Evolutionary conservation across 2,888 invertebrate species (phyloP).

Genomic region (Agonopterix heracliana): DNA sequence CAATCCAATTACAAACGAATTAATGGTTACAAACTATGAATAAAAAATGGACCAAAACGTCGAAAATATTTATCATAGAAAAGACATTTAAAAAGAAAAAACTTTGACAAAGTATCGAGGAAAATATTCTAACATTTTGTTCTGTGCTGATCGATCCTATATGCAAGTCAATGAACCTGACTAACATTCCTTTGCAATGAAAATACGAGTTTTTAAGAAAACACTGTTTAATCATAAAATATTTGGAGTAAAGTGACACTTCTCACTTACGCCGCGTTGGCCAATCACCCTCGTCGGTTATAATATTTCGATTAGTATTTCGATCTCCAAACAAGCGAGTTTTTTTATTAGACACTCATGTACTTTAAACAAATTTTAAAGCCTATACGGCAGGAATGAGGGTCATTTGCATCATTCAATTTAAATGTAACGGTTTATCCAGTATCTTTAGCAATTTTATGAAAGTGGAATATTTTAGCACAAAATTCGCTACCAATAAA

Average conservation of each 20-base stretch:
- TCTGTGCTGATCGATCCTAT: not conserved
- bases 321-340: conserved; percentile 44
- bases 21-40: too few relatives aligned
- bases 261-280: conserved; percentile 34
- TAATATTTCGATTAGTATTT: conserved; percentile 48
- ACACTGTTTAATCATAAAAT: conserved; percentile 48
- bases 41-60: too few relatives aligned
- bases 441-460: conserved; percentile 2
- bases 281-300: conserved; percentile 41
- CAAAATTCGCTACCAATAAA: too few relatives aligned
- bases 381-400: conserved; percentile 2
- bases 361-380: not conserved
- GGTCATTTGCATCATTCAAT: conserved; percentile 4
- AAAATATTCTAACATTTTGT: too few relatives aligned
- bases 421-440: conserved; percentile 1
- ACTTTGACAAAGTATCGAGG: too few relatives aligned
- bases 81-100: too few relatives aligned
- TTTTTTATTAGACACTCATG: conserved; percentile 30
- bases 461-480: not conserved
- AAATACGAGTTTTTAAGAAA: conserved; percentile 36
- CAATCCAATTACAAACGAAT: too few relatives aligned
- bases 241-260: conserved; percentile 50
- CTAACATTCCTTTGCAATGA: conserved; percentile 19
- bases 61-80: too few relatives aligned
- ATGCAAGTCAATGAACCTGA: conserved; percentile 12